Percentiles rank a stretch among this genome's conserved stretches.
These are phyloP conservation scores for Archips xylosteana DNA, from an alignment of 2,888 invertebrate species.

Conservation along the genomic window DNA sequence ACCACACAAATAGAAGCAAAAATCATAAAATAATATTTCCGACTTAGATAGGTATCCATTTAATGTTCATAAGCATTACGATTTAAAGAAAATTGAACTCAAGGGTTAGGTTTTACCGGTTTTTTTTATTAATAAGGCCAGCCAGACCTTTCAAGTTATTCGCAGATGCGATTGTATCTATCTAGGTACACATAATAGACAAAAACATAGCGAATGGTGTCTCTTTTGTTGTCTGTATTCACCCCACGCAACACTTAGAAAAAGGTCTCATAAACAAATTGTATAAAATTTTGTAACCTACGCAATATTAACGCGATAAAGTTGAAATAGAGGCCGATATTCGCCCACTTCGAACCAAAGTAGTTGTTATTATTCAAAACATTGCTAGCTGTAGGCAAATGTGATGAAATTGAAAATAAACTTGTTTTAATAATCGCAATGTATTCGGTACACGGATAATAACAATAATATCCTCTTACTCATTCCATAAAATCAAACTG, in stretches of 20 bases:
- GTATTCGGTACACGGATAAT: slow-evolving; percentile 12
- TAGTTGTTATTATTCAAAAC: slow-evolving; percentile 40
- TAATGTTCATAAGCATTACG: too few relatives aligned
- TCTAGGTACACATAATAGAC: neutral
- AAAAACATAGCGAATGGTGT: neutral
- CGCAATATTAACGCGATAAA: slow-evolving; percentile 65
- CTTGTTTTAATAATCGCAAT: slow-evolving; percentile 33
- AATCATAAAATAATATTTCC: too few relatives aligned
- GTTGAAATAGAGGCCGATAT: slow-evolving; percentile 73
- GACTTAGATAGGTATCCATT: too few relatives aligned
- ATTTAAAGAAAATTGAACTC: too few relatives aligned
- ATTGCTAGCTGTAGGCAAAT: slow-evolving; percentile 22
- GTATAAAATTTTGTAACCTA: slow-evolving; percentile 66
- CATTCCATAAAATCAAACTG: slow-evolving; percentile 16
- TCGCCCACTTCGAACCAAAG: slow-evolving; percentile 69
- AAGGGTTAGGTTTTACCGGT: neutral
- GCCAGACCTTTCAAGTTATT: neutral
- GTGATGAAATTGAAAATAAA: slow-evolving; percentile 34
- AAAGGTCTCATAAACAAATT: slow-evolving; percentile 56
- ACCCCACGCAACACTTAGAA: slow-evolving; percentile 41
- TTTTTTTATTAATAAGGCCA: neutral
- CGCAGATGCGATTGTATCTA: too few relatives aligned
- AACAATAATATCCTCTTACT: slow-evolving; percentile 34
- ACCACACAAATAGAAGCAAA: too few relatives aligned
- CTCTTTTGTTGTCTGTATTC: slow-evolving; percentile 9